Evolutionary conservation across 2,888 invertebrate genomes (phyloP).

Genomic region (Notocelia uddmanniana): DNA sequence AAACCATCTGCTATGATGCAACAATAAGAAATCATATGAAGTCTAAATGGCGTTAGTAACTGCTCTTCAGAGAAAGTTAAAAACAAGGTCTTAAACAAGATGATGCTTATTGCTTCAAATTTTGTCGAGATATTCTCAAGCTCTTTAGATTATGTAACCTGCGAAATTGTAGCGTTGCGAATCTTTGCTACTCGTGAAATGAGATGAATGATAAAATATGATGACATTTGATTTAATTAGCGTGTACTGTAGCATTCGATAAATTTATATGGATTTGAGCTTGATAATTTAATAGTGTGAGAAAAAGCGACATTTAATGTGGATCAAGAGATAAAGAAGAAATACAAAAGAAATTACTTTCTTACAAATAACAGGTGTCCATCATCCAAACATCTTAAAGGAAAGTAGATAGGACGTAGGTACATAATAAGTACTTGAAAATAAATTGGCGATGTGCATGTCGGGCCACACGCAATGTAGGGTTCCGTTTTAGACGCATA

Average conservation of each 20-base stretch:
- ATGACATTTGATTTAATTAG: constrained; percentile 16
- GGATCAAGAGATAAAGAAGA: neutral
- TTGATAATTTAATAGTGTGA: neutral
- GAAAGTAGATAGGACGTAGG: too few species aligned
- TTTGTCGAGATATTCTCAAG: constrained; percentile 33
- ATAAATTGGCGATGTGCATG: too few species aligned
- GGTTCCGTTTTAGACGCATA: too few species aligned
- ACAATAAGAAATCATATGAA: neutral
- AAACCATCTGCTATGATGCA: neutral
- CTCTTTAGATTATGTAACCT: constrained; percentile 10
- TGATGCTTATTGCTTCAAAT: constrained; percentile 20
- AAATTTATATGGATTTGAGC: neutral
- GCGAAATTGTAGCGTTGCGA: constrained; percentile 14
- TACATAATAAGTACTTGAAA: too few species aligned
- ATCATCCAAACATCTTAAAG: too few species aligned
- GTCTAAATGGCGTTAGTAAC: constrained; percentile 4
- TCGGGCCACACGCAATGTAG: too few species aligned
- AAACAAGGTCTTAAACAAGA: constrained; percentile 29
- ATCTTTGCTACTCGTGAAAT: constrained; percentile 4
- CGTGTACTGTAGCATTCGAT: neutral
- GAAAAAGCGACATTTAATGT: neutral
- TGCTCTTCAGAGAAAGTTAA: constrained; percentile 33
- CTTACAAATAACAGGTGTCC: neutral
- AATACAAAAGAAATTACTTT: neutral
- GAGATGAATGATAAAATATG: constrained; percentile 11